Evolutionary conservation across 2,113 vertebrate species (phyloP).

Genomic region (Myocastor coypus): DNA sequence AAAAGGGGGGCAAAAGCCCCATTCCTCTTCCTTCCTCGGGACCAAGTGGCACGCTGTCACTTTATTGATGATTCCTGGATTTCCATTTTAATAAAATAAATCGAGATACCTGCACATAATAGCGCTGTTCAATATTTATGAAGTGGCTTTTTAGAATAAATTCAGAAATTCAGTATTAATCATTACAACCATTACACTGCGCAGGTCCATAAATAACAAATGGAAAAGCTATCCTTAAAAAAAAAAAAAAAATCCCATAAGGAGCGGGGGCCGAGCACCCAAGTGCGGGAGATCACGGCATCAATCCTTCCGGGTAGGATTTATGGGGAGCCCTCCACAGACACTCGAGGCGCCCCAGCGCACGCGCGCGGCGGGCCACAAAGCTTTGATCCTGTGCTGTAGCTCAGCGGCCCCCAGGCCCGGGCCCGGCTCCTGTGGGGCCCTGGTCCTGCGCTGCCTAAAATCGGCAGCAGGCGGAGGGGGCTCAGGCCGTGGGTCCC

Average conservation of each 20-base stretch:
- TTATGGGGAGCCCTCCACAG: background rate
- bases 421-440: too few species aligned
- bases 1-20: too few species aligned
- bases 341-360: background rate
- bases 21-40: accelerated
- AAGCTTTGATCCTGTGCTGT: too few species aligned
- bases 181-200: background rate
- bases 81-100: constrained; percentile 75
- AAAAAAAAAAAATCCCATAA: background rate
- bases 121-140: constrained; percentile 75
- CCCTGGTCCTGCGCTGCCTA: too few species aligned
- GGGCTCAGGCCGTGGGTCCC: too few species aligned
- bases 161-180: constrained; percentile 73
- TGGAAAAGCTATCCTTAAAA: background rate
- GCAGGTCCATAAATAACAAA: constrained; percentile 29
- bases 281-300: background rate
- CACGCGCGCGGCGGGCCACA: background rate
- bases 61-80: constrained; percentile 63
- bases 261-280: constrained; percentile 10
- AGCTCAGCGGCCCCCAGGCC: too few species aligned
- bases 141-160: constrained; percentile 71
- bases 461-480: too few species aligned
- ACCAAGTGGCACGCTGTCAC: accelerated
- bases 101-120: background rate
- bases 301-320: background rate